phyloP scores from a whole-genome alignment of 1,140 invertebrate species.

The Druon quercuslanigerum region DNA sequence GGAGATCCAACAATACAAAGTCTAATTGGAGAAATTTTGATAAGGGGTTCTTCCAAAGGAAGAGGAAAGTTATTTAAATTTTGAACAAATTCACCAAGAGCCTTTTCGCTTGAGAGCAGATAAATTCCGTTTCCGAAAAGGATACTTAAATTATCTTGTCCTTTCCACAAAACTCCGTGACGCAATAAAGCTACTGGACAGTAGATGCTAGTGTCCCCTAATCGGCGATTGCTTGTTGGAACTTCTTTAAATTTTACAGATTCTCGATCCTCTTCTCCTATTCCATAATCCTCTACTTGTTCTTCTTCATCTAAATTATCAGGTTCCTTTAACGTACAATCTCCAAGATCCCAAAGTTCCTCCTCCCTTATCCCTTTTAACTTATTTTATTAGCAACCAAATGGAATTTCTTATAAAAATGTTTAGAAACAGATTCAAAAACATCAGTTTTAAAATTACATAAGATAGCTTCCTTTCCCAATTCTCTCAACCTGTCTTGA shows the following conservation, averaged over 20 bases:
- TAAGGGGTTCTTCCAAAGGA: constrained; percentile 65
- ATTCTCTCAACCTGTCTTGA: constrained; percentile 24
- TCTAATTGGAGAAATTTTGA: constrained; percentile 71
- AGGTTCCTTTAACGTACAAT: background rate
- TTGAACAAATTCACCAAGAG: constrained; percentile 70
- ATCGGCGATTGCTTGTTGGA: constrained; percentile 58
- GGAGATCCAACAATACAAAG: constrained; percentile 76
- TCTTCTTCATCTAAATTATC: background rate
- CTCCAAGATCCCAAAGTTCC: constrained; percentile 47
- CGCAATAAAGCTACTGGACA: constrained; percentile 76
- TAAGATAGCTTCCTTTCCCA: constrained; percentile 36
- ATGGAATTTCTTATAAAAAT: constrained; percentile 51
- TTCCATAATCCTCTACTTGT: constrained; percentile 50
- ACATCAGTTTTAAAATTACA: constrained; percentile 46
- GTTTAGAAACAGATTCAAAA: constrained; percentile 44
- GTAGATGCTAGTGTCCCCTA: constrained; percentile 76
- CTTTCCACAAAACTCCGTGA: constrained; percentile 76
- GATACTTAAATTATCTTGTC: constrained; percentile 74
- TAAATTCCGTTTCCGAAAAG: constrained; percentile 75
- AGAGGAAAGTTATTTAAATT: constrained; percentile 69
- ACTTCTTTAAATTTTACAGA: too few relatives aligned
- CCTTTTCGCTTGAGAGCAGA: constrained; percentile 71
- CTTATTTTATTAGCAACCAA: constrained; percentile 23
- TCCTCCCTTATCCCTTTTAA: too few relatives aligned
- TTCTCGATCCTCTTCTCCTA: constrained; percentile 43